Percentiles rank a stretch among this genome's conserved stretches.
Conservation (phyloP, 1,140 invertebrate genomes). For the Cataglyphis hispanica region DNA sequence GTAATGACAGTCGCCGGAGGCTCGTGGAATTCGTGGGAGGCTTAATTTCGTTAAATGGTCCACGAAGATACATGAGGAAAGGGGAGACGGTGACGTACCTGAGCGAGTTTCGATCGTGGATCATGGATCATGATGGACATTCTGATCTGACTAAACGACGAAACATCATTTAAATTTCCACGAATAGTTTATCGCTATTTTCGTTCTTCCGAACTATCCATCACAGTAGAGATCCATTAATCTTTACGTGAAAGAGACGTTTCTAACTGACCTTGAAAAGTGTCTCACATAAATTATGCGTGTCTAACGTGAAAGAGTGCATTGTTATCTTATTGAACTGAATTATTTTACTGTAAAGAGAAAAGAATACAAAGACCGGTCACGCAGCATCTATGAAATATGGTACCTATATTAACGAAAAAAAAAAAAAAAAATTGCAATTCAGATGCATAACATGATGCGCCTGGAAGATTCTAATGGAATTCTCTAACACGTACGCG, state of each 20-base stretch:
- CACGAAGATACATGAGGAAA: neutral
- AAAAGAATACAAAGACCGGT: neutral
- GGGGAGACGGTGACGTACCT: slow-evolving; percentile 15
- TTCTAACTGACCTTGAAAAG: slow-evolving; percentile 29
- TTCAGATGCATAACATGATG: slow-evolving; percentile 37
- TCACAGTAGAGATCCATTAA: slow-evolving; percentile 46
- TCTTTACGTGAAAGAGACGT: slow-evolving; percentile 18
- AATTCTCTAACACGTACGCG: slow-evolving; percentile 50
- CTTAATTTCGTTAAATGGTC: slow-evolving; percentile 71
- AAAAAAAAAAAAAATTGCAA: slow-evolving; percentile 11
- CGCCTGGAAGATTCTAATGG: slow-evolving; percentile 8
- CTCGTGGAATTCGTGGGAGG: slow-evolving; percentile 80
- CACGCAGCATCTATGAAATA: neutral
- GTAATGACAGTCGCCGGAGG: slow-evolving; percentile 79
- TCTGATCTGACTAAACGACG: neutral
- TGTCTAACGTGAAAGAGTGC: neutral
- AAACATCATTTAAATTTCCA: slow-evolving; percentile 37
- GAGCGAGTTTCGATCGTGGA: slow-evolving; percentile 29
- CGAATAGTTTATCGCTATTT: slow-evolving; percentile 24
- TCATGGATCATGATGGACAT: slow-evolving; percentile 30
- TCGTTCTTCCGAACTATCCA: slow-evolving; percentile 15
- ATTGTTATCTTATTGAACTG: neutral
- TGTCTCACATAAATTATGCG: neutral
- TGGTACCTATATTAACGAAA: neutral
- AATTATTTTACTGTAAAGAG: neutral